These are phyloP conservation scores for Noctua janthina DNA, from an alignment of 2,888 invertebrate genomes.

Conservation along the genomic window DNA sequence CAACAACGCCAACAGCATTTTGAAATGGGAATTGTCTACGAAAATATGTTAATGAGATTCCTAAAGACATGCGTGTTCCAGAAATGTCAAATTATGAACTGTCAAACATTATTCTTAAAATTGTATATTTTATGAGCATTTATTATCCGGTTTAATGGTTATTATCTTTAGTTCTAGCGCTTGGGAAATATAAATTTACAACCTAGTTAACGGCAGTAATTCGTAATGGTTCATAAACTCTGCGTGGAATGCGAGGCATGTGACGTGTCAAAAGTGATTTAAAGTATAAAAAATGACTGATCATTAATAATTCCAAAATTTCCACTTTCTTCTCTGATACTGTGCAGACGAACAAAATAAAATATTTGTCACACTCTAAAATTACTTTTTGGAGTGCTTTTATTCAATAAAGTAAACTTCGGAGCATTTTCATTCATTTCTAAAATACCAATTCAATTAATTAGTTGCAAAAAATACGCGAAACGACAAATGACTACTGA, in stretches of 20 bases:
- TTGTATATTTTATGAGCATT: constrained; percentile 24
- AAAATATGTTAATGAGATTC: not conserved
- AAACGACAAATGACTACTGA: not conserved
- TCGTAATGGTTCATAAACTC: constrained; percentile 47
- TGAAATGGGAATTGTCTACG: not conserved
- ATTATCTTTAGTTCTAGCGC: constrained; percentile 32
- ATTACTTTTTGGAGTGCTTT: not conserved
- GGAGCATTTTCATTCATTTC: constrained; percentile 9
- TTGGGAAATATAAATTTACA: constrained; percentile 52
- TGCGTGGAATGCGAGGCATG: constrained; percentile 12
- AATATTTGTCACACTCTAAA: not conserved
- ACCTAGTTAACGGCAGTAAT: constrained; percentile 46
- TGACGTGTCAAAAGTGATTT: constrained; percentile 26
- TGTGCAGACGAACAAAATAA: not conserved
- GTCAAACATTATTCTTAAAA: constrained; percentile 15
- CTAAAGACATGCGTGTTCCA: not conserved
- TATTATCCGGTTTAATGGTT: constrained; percentile 30
- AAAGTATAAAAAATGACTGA: constrained; percentile 16
- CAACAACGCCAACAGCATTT: not conserved
- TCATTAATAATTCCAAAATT: constrained; percentile 18
- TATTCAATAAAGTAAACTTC: not conserved
- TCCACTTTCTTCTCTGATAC: not conserved
- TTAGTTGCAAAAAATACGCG: not conserved
- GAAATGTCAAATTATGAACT: constrained; percentile 23
- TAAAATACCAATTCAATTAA: not conserved